Evolutionary conservation across 2,797 vertebrate genomes (phyloP).

Genomic region (Notamacropus eugenii): DNA sequence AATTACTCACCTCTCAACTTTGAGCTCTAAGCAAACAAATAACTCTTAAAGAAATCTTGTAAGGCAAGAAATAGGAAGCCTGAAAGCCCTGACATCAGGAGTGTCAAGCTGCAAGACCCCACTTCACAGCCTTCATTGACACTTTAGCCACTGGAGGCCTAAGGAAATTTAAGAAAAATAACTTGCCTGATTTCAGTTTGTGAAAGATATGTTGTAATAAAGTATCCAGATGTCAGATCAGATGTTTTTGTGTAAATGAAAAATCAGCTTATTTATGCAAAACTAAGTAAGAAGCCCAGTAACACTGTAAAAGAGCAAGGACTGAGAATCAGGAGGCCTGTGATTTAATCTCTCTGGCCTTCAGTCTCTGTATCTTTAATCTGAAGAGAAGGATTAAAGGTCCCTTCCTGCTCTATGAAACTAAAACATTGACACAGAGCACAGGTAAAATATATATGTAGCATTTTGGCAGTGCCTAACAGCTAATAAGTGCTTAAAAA

Average conservation of each 20-base stretch:
- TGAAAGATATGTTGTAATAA: background rate
- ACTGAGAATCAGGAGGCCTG: background rate
- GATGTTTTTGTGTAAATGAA: background rate
- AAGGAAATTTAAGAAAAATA: background rate
- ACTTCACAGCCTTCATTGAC: background rate
- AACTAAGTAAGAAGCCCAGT: background rate
- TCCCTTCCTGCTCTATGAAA: background rate
- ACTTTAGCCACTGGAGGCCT: background rate
- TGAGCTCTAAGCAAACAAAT: background rate
- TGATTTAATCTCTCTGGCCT: background rate
- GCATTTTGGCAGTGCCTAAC: background rate
- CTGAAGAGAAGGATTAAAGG: background rate
- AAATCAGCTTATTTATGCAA: background rate
- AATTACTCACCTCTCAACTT: background rate
- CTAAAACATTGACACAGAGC: background rate
- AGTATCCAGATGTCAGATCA: background rate
- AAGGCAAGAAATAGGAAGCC: background rate
- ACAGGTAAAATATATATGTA: background rate
- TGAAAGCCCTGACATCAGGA: background rate
- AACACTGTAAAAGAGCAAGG: background rate
- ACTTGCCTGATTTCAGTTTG: background rate
- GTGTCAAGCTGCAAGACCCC: background rate
- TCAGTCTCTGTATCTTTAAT: background rate
- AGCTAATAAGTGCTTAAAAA: background rate
- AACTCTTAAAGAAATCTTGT: background rate